Conservation (phyloP, 2,113 vertebrate species). For the Campylomormyrus numenius region DNA sequence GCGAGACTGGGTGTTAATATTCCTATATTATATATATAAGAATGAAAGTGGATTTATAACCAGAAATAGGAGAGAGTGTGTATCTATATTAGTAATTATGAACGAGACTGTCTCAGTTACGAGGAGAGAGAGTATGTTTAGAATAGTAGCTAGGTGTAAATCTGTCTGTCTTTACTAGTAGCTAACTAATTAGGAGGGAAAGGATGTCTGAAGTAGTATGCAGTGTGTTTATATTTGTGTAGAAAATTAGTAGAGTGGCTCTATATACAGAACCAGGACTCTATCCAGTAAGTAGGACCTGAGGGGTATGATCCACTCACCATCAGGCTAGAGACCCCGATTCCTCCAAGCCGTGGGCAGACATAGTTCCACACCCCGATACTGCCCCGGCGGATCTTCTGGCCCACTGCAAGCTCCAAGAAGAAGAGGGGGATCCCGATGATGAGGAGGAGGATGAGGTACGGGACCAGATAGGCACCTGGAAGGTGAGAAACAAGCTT, state of each 20-base stretch:
- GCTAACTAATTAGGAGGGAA: neutral
- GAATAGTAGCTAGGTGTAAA: neutral
- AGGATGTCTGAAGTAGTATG: neutral
- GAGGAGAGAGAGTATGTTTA: neutral
- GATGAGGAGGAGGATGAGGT: constrained; percentile 81
- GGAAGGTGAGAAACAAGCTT: constrained; percentile 19
- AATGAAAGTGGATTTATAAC: neutral
- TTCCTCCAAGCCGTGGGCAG: constrained; percentile 82
- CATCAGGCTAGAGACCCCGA: constrained; percentile 83
- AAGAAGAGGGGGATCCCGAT: constrained; percentile 93
- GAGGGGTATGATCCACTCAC: constrained; percentile 50
- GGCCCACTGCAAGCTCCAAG: constrained; percentile 88
- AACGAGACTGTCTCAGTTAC: neutral
- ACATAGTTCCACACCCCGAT: constrained; percentile 93
- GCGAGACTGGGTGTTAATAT: neutral
- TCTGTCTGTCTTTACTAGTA: neutral
- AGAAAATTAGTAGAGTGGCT: neutral
- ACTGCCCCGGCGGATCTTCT: constrained; percentile 86
- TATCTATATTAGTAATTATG: neutral
- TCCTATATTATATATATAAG: neutral
- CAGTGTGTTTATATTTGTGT: neutral
- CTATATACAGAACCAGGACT: neutral
- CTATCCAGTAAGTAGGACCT: too few relatives aligned
- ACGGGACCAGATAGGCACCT: constrained; percentile 91
- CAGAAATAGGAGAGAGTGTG: neutral